Evolutionary conservation across 2,797 vertebrate genomes (phyloP).

Genomic region (Parambassis ranga): DNA sequence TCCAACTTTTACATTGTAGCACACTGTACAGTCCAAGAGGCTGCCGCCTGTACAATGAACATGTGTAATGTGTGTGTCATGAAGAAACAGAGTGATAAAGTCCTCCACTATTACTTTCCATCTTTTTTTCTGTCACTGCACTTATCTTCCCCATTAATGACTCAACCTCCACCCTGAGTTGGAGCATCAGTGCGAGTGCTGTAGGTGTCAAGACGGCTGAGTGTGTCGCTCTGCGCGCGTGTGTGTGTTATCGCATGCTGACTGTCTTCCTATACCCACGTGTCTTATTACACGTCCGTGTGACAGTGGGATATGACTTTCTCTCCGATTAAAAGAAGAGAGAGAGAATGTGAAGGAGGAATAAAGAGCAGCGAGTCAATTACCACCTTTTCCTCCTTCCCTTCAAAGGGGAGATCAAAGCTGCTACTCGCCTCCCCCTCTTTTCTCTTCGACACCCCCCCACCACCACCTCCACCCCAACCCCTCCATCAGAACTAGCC

Average conservation of each 20-base stretch:
- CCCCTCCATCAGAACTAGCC: constrained; percentile 30
- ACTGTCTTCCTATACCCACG: constrained; percentile 12
- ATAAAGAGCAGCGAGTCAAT: constrained; percentile 68
- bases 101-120: neutral
- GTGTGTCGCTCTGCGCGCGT: neutral
- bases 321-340: constrained; percentile 12
- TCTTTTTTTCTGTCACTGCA: constrained; percentile 26
- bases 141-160: constrained; percentile 43
- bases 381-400: constrained; percentile 62
- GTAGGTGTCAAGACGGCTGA: constrained; percentile 14
- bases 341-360: constrained; percentile 37
- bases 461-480: neutral
- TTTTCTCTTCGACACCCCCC: neutral
- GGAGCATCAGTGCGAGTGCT: neutral
- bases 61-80: neutral
- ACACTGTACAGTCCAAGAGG: neutral
- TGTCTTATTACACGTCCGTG: constrained; percentile 23
- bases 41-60: neutral
- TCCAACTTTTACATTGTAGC: neutral
- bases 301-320: constrained; percentile 47
- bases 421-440: constrained; percentile 14
- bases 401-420: constrained; percentile 76
- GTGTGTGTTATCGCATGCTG: neutral
- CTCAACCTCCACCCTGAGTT: constrained; percentile 20
- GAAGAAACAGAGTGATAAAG: neutral